Evolutionary conservation across 2,888 invertebrate species (phyloP), one percentile per base, ranked within the genome.

Genomic region (Phrixothrix hirtus): DNA sequence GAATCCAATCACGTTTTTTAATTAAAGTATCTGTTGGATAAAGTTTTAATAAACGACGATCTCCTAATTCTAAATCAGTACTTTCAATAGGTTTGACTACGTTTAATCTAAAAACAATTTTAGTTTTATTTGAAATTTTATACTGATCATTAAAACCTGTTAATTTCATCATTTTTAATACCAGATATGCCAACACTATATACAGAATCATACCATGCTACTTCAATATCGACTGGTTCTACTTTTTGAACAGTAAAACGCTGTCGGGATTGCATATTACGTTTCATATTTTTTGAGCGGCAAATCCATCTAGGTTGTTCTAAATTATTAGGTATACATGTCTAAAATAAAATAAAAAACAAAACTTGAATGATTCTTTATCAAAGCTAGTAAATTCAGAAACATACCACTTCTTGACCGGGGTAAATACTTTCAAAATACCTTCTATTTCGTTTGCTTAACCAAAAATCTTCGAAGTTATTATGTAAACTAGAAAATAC

Each of bases 11-110:
- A 57, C 86, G 85, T 69, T 88, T 86, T 59, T 86, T 87, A 46
- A 89, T 73, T 53, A 91, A 81, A 25, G 82, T 80, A 78, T 95
- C 95, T 61, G 83, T 82, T 6, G 86, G 81, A 51, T 84, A 84
- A 62, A 93, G 83, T 48, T 86, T 86, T 69, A 95, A 86, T 75
- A 89, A 88, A 75, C 88, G 89, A 56, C 92, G 83, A n/a, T 95
- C 95, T 45, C 92, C 91, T 32, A 95, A 87, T 79, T 95, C 94
- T 61, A 93, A 80, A 60, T 90, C 91, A 72, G 90, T 90, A 30
- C 92, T 88, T 72, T 91, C 90, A 67, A 92, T 92, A 47, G 92
- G 87, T 69, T 92, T 93, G 57, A 95, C 77, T 57, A 91, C 81
- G 72, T 90, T 89, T 39, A 95, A 78, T 65, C 90, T 83, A 63